These are phyloP conservation scores for Drosophila sechellia DNA, from an alignment of 1,140 invertebrate genomes.

Conservation along the genomic window DNA sequence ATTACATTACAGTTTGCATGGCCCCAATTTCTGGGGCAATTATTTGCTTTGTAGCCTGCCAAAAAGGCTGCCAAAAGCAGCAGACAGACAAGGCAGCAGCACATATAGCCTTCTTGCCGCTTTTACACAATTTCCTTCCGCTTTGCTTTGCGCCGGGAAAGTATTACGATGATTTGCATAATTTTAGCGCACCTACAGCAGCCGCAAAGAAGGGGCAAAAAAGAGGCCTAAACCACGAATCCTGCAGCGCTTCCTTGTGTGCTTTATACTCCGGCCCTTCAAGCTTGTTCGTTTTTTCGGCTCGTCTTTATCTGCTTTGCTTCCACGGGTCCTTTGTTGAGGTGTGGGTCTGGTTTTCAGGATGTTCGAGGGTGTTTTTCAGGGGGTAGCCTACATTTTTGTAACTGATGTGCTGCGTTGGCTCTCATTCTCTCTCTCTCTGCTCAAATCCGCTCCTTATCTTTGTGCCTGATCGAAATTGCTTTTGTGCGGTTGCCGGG, in stretches of 20 bases:
- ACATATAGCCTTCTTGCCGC: slow-evolving; percentile 25
- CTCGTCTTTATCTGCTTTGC: slow-evolving; percentile 66
- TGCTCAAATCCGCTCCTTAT: slow-evolving; percentile 59
- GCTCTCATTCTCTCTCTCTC: slow-evolving; percentile 24
- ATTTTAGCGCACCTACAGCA: slow-evolving; percentile 77
- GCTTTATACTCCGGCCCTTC: slow-evolving; percentile 8
- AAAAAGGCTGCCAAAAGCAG: slow-evolving; percentile 48
- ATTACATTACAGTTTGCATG: slow-evolving; percentile 78
- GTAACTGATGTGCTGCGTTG: slow-evolving; percentile 78
- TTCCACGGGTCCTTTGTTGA: slow-evolving; percentile 51
- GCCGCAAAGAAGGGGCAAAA: slow-evolving; percentile 26
- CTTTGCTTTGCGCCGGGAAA: slow-evolving; percentile 64
- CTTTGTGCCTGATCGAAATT: slow-evolving; percentile 80
- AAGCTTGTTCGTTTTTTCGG: slow-evolving; percentile 36
- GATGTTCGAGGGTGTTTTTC: background rate
- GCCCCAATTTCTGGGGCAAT: slow-evolving; percentile 76
- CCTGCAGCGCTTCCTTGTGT: slow-evolving; percentile 52
- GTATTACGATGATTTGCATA: slow-evolving; percentile 83
- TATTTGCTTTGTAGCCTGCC: slow-evolving; percentile 73
- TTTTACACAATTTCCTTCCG: slow-evolving; percentile 76
- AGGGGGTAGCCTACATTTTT: slow-evolving; percentile 71
- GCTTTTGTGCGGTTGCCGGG: slow-evolving; percentile 74
- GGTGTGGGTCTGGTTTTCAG: slow-evolving; percentile 14
- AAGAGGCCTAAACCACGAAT: slow-evolving; percentile 53
- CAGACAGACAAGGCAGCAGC: slow-evolving; percentile 17